Conservation (phyloP, 2,888 invertebrate species). For the Agapostemon virescens region DNA sequence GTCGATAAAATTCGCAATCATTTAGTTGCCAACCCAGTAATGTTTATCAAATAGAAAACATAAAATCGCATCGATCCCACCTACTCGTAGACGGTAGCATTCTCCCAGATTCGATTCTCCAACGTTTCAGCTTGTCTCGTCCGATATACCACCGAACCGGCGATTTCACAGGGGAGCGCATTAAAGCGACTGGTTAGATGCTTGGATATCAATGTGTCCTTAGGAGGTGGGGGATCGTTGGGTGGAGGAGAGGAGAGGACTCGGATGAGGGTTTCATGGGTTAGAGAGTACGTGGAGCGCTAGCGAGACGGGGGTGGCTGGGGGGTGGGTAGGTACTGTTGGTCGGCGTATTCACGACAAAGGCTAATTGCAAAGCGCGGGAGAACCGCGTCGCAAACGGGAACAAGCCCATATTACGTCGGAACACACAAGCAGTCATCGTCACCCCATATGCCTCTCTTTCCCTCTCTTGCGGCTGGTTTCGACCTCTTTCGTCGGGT, state of each 20-base stretch:
- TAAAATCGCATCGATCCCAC: not conserved
- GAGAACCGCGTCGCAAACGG: slow-evolving; percentile 73
- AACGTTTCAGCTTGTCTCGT: not conserved
- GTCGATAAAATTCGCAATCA: too few relatives aligned
- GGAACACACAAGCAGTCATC: slow-evolving; percentile 68
- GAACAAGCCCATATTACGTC: slow-evolving; percentile 78
- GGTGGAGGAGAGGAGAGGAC: slow-evolving; percentile 5
- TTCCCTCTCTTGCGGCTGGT: slow-evolving; percentile 24
- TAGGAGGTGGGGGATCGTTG: not conserved
- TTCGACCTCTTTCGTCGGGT: slow-evolving; percentile 30
- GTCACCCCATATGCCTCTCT: slow-evolving; percentile 22
- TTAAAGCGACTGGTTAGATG: slow-evolving; percentile 49
- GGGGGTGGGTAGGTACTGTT: slow-evolving; percentile 50
- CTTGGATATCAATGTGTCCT: slow-evolving; percentile 45
- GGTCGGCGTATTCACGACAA: slow-evolving; percentile 74
- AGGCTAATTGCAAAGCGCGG: slow-evolving; percentile 79
- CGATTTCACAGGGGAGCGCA: slow-evolving; percentile 25
- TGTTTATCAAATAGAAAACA: not conserved
- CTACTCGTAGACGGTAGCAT: not conserved
- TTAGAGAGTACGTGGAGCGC: slow-evolving; percentile 32
- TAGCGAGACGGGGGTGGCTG: not conserved
- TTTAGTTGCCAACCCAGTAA: too few relatives aligned
- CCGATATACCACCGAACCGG: slow-evolving; percentile 35
- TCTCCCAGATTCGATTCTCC: not conserved
- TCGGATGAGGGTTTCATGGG: slow-evolving; percentile 51